Evolutionary conservation across 2,797 vertebrate species (phyloP).

Genomic region (Sebastolobus alascanus): DNA sequence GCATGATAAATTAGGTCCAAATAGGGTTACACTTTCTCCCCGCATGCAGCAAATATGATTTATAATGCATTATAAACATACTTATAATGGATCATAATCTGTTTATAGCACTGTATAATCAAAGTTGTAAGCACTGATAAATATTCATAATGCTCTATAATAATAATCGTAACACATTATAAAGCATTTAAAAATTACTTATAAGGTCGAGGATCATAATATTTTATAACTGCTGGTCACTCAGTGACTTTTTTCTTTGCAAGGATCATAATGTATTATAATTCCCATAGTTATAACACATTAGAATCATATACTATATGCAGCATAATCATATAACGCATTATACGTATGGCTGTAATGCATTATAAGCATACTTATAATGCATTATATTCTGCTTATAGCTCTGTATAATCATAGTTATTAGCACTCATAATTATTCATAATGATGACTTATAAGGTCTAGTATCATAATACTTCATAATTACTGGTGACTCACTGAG

Average conservation of each 20-base stretch:
- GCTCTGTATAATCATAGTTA: too few species aligned
- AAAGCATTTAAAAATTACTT: background rate
- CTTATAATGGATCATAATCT: background rate
- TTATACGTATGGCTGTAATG: too few species aligned
- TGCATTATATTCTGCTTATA: too few species aligned
- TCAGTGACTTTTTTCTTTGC: too few species aligned
- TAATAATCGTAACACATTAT: background rate
- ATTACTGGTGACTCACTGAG: background rate
- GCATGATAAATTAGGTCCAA: background rate
- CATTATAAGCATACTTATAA: too few species aligned
- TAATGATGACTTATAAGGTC: too few species aligned
- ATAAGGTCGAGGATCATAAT: background rate
- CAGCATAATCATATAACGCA: too few species aligned
- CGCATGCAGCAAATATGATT: conserved; percentile 1
- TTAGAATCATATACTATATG: too few species aligned
- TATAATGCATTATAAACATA: background rate
- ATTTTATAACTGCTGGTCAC: background rate
- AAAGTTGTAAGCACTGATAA: background rate
- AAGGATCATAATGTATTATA: too few species aligned
- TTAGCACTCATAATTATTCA: too few species aligned
- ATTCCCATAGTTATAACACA: too few species aligned
- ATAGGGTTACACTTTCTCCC: background rate
- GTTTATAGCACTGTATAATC: background rate
- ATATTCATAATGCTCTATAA: background rate
- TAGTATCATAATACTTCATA: too few species aligned